Percentiles rank a stretch among this genome's conserved stretches.
phyloP scores from a whole-genome alignment of 2,797 vertebrate species.

The Cryptoblepharus egeriae region DNA sequence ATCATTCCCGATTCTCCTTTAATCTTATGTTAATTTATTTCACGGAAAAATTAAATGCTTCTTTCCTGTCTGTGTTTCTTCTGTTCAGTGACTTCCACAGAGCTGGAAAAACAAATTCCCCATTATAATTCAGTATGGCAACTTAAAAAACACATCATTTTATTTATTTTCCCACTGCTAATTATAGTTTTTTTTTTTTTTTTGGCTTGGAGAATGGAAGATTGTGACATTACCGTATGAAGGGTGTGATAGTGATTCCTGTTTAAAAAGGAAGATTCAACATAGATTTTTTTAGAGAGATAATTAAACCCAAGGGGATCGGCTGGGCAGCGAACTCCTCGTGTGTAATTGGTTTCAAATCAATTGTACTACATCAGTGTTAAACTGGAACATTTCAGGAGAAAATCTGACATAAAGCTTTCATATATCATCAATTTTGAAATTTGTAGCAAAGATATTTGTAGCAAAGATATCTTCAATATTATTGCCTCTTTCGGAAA shows the following conservation, averaged over 20 bases:
- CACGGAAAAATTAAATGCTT: constrained; percentile 18
- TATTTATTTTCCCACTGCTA: constrained; percentile 13
- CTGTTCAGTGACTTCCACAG: constrained; percentile 23
- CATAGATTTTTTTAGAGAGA: constrained; percentile 8
- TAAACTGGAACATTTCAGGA: neutral
- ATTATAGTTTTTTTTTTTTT: neutral
- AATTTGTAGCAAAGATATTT: rapidly evolving
- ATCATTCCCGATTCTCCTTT: constrained; percentile 16
- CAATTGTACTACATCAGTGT: neutral
- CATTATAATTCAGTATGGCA: constrained; percentile 18
- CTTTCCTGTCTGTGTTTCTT: neutral
- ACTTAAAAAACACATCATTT: neutral
- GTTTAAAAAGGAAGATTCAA: neutral
- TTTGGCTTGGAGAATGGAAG: neutral
- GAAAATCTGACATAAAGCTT: neutral
- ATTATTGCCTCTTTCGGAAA: constrained; percentile 7
- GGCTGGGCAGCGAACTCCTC: neutral
- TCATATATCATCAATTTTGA: neutral
- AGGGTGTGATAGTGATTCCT: neutral
- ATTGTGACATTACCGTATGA: constrained; percentile 5
- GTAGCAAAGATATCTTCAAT: constrained; percentile 7
- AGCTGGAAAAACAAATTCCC: constrained; percentile 8
- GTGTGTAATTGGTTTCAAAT: constrained; percentile 30
- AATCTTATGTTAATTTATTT: constrained; percentile 51
- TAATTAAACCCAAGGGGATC: constrained; percentile 15